Evolutionary conservation across 2,797 vertebrate species (phyloP), one percentile per base, ranked within the genome.

Genomic region (Pelodytes ibericus): DNA sequence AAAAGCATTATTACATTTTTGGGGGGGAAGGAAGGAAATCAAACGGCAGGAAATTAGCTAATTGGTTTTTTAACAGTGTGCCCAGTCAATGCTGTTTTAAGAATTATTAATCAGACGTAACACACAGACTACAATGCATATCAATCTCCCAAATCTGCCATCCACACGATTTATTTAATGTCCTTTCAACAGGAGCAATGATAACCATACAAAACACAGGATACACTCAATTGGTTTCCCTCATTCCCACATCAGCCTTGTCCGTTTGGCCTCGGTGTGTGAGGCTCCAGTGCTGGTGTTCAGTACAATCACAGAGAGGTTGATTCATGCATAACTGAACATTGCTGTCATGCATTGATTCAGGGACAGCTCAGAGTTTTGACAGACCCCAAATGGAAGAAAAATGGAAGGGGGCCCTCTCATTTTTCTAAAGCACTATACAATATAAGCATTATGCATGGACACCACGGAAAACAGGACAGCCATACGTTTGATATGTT

Each of bases 101-200:
- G 64, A 68, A 73, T 79, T 79, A 79, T 79, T 79, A 79, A 79
- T 79, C 76, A 79, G 76, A 61, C 70, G n/a, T 8, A 51, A 49
- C 47, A 13, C 59, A 71, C 71, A 73, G 76, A 79, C 76, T 53
- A 79, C 76, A 79, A 79, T 79, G 15, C 76, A 53, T 79, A 79
- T 79, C 70, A 31, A 33, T 11, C 18, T 44, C 71, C 67, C 63
- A 24, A 57, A 79, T 79, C 76, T 79, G 76, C 70, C 57, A 51
- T 53, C 51, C 30, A 68, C 70, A 56, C 70, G 24, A 78, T 67
- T 72, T 78, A 72, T 78, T 78, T 78, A 61, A 78, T 72, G 63
- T 26, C 76, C 69, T 78, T 78, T 78, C 76, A 78, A 67, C 76
- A 56, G 64, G n/a, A 10, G 44, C 57, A 73, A 30, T 72, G 71